A percentile compares a stretch with the other conserved stretches of the same genome.
Conservation (phyloP, 2,113 vertebrate species). For the Clarias magur region DNA sequence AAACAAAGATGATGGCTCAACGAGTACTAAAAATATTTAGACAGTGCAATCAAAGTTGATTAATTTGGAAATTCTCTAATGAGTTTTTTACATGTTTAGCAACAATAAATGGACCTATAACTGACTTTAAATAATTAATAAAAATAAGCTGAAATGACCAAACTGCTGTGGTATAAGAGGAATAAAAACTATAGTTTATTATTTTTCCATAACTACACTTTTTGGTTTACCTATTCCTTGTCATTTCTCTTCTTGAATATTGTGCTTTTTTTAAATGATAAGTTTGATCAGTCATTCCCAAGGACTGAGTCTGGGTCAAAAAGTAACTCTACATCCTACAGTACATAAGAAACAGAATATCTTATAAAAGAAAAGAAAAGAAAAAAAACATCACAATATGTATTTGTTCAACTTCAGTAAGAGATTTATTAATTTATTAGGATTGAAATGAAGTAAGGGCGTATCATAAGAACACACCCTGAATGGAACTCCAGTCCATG, state of each 20-base stretch:
- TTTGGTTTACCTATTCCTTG: neutral
- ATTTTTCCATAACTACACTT: neutral
- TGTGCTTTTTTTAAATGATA: neutral
- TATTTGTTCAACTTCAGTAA: neutral
- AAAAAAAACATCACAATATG: neutral
- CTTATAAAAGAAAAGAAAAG: too few relatives aligned
- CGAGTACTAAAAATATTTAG: neutral
- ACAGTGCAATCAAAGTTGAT: neutral
- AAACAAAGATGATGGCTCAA: neutral
- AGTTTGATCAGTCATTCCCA: neutral
- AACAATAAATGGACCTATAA: neutral
- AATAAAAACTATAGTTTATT: neutral
- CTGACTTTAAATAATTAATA: neutral
- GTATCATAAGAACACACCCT: neutral
- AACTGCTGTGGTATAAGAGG: neutral
- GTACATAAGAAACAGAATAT: neutral
- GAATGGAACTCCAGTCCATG: neutral
- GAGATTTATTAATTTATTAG: neutral
- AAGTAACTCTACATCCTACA: neutral
- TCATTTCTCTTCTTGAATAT: neutral
- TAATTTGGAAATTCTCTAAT: neutral
- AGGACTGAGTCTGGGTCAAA: neutral
- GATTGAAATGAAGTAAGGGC: neutral
- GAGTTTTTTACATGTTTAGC: neutral
- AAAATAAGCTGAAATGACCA: neutral